Percentiles rank a stretch among this genome's conserved stretches.
These are phyloP conservation scores for Erebia ligea DNA, from an alignment of 2,888 invertebrate species.

Conservation along the genomic window DNA sequence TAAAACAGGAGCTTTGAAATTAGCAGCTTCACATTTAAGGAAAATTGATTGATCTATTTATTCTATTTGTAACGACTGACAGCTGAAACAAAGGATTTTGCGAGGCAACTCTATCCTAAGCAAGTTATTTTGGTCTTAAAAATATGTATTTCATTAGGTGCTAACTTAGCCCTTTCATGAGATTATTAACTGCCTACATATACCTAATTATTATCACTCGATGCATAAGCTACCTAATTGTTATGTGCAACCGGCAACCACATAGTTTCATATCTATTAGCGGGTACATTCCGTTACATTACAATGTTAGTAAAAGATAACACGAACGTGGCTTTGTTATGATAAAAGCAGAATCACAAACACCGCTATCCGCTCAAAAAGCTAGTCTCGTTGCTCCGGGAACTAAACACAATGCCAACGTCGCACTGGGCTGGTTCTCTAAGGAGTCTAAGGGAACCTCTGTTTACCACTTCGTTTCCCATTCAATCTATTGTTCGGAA, in stretches of 20 bases:
- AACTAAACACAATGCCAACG: slow-evolving; percentile 48
- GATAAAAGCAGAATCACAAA: slow-evolving; percentile 16
- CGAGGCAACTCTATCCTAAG: no score
- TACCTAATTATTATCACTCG: background rate
- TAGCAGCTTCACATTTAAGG: no score
- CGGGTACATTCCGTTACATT: slow-evolving; percentile 1
- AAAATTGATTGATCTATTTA: no score
- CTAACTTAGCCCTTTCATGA: no score
- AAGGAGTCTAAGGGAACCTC: slow-evolving; percentile 65
- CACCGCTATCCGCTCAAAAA: slow-evolving; percentile 32
- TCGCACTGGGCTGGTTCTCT: slow-evolving; percentile 55
- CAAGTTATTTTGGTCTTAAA: no score
- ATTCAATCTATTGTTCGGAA: slow-evolving; percentile 80
- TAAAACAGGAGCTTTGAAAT: no score
- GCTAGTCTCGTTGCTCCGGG: slow-evolving; percentile 30
- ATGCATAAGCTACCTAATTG: background rate
- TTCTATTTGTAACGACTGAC: no score
- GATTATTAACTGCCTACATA: no score
- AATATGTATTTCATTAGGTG: no score
- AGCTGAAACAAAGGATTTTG: no score
- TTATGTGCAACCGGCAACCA: background rate
- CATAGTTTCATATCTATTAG: background rate
- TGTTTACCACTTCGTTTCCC: slow-evolving; percentile 81
- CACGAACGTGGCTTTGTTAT: slow-evolving; percentile 44
- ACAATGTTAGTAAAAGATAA: slow-evolving; percentile 9